These are phyloP conservation scores for Muscicapa comitata DNA, from an alignment of 2,797 vertebrate species.

Conservation along the genomic window DNA sequence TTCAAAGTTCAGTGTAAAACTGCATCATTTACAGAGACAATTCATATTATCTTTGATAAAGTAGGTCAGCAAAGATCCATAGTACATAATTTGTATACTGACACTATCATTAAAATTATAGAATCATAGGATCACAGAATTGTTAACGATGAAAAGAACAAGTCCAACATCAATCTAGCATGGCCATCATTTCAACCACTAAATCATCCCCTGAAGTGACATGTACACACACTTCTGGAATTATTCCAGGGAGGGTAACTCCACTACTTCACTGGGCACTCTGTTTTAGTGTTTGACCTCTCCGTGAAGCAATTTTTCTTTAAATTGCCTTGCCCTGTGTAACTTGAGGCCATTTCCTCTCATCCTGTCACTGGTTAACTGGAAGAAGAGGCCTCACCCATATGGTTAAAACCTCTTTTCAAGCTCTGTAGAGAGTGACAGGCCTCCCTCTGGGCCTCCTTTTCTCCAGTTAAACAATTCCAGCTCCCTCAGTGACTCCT, in stretches of 20 bases:
- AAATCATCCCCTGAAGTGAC: neutral
- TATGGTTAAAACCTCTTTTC: neutral
- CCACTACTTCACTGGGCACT: neutral
- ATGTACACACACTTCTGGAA: neutral
- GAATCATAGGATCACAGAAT: neutral
- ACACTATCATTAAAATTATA: neutral
- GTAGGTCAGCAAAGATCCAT: neutral
- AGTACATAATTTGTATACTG: neutral
- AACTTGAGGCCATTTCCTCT: neutral
- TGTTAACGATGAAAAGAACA: neutral
- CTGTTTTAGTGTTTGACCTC: neutral
- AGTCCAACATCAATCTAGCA: neutral
- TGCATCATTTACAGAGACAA: neutral
- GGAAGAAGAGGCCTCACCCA: neutral
- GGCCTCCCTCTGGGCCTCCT: neutral
- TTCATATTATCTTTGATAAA: neutral
- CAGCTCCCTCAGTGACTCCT: neutral
- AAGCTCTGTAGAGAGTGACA: accelerated
- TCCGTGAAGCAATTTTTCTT: neutral
- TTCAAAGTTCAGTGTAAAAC: neutral
- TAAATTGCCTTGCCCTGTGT: accelerated
- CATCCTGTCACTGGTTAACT: neutral
- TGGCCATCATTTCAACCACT: neutral
- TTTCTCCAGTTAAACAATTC: neutral
- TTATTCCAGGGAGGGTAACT: neutral